These are phyloP conservation scores for Sesamia inferens DNA, from an alignment of 2,888 invertebrate genomes.

Conservation along the genomic window DNA sequence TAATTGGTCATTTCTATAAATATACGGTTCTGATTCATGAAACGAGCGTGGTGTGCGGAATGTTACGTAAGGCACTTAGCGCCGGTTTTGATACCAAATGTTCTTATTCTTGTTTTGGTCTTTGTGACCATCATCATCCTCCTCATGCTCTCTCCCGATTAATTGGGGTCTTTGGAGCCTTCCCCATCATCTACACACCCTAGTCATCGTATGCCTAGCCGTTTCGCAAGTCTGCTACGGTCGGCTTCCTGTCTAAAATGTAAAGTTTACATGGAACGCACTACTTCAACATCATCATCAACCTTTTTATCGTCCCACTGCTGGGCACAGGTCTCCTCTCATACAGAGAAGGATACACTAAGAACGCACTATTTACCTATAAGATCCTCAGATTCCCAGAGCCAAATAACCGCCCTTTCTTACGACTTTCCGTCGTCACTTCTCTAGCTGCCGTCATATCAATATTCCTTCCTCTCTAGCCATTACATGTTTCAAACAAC, in stretches of 20 bases:
- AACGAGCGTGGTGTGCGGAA: neutral
- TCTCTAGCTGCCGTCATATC: neutral
- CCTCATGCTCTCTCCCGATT: neutral
- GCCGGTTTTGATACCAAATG: neutral
- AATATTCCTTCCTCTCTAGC: neutral
- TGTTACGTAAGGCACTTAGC: slow-evolving; percentile 10
- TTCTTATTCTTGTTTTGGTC: neutral
- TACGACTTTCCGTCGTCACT: neutral
- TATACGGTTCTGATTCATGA: slow-evolving; percentile 12
- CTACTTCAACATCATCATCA: too few relatives aligned
- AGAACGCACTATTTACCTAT: too few relatives aligned
- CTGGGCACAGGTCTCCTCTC: too few relatives aligned
- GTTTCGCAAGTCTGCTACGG: neutral
- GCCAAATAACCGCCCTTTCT: neutral
- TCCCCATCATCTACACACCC: neutral
- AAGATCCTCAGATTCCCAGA: neutral
- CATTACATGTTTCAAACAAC: neutral
- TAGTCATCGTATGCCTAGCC: neutral
- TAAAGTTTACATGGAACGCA: neutral
- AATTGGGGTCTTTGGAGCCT: neutral
- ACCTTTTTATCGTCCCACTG: too few relatives aligned
- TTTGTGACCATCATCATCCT: neutral
- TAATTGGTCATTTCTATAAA: slow-evolving; percentile 14
- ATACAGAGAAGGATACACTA: too few relatives aligned
- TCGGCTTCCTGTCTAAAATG: too few relatives aligned